Evolutionary conservation across 2,797 vertebrate species (phyloP).

Genomic region (Bovichtus variegatus): DNA sequence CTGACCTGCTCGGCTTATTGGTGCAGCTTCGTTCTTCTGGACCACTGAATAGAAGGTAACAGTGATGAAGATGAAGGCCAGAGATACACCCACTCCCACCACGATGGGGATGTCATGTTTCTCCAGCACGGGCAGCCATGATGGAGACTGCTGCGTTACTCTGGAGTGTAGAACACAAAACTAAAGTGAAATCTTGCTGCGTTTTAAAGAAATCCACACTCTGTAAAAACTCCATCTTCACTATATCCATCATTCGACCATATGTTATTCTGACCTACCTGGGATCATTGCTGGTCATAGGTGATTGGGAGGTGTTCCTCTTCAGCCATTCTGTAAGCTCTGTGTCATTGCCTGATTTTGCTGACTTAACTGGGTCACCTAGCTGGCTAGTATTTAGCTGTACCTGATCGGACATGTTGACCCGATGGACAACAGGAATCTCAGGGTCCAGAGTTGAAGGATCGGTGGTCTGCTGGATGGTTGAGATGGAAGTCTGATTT

Average conservation of each 20-base stretch:
- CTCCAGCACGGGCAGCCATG: slow-evolving; percentile 84
- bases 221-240: neutral
- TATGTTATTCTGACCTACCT: slow-evolving; percentile 66
- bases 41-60: slow-evolving; percentile 88
- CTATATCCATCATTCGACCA: neutral
- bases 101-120: slow-evolving; percentile 89
- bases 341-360: slow-evolving; percentile 63
- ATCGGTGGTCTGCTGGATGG: slow-evolving; percentile 11
- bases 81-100: slow-evolving; percentile 86
- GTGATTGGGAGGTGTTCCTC: slow-evolving; percentile 84
- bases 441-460: slow-evolving; percentile 16
- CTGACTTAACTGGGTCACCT: slow-evolving; percentile 28
- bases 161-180: slow-evolving; percentile 56
- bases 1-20: slow-evolving; percentile 81
- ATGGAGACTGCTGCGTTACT: slow-evolving; percentile 73
- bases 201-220: neutral
- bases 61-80: slow-evolving; percentile 88
- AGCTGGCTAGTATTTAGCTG: slow-evolving; percentile 62
- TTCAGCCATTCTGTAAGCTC: slow-evolving; percentile 70
- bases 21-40: slow-evolving; percentile 84
- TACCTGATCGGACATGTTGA: slow-evolving; percentile 45
- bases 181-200: neutral
- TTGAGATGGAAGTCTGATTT: slow-evolving; percentile 28
- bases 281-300: slow-evolving; percentile 81
- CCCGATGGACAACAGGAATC: slow-evolving; percentile 23